Percentiles rank a stretch among this genome's conserved stretches.
Conservation (phyloP, 2,797 vertebrate genomes). For the Botia kubotai region DNA sequence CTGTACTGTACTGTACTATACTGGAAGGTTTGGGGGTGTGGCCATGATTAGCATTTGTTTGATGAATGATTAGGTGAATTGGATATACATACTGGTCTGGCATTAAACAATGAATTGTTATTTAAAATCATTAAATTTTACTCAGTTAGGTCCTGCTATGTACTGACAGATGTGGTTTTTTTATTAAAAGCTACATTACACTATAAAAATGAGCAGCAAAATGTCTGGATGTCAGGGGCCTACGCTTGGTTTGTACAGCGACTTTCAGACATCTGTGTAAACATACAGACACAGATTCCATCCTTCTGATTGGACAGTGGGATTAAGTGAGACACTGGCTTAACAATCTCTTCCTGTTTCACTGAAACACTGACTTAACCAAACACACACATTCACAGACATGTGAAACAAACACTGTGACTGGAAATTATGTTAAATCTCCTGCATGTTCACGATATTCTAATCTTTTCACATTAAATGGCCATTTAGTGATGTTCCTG, state of each 20-base stretch:
- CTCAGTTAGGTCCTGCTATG: no score
- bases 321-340: not conserved
- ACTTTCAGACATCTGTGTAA: conserved; percentile 20
- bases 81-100: no score
- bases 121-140: no score
- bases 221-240: no score
- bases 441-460: not conserved
- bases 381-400: conserved; percentile 11
- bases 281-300: not conserved
- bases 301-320: not conserved
- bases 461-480: not conserved
- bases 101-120: no score
- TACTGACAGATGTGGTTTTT: no score
- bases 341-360: conserved; percentile 5
- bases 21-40: no score
- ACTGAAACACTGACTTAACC: conserved; percentile 1
- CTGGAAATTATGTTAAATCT: not conserved
- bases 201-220: no score
- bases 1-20: no score
- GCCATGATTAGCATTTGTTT: no score
- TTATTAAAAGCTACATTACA: no score
- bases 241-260: not conserved
- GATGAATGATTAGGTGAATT: no score
- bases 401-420: not conserved
- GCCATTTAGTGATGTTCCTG: not conserved